Evolutionary conservation across 1,140 invertebrate species (phyloP).

Genomic region (Campoletis sonorensis): DNA sequence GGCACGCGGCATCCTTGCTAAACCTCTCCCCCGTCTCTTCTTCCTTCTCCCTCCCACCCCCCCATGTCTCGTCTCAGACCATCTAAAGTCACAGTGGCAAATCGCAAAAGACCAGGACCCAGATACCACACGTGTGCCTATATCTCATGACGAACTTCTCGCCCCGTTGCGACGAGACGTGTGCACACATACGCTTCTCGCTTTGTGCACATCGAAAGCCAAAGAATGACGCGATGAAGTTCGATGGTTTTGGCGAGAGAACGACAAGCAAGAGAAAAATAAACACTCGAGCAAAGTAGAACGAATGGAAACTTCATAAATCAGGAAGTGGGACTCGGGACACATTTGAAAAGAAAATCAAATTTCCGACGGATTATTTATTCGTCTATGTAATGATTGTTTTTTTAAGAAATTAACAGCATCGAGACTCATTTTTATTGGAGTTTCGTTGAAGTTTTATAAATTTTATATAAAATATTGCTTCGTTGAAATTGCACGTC

Average conservation of each 20-base stretch:
- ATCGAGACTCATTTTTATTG: too few relatives aligned
- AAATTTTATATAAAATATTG: too few relatives aligned
- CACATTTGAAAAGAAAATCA: too few relatives aligned
- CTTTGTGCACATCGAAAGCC: not conserved
- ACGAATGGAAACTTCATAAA: not conserved
- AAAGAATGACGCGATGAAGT: not conserved
- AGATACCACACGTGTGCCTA: conserved; percentile 20
- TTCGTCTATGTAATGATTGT: too few relatives aligned
- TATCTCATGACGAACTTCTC: conserved; percentile 3
- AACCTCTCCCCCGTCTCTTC: conserved; percentile 47
- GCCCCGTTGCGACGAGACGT: not conserved
- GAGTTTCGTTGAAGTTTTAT: too few relatives aligned
- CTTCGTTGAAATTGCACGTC: too few relatives aligned
- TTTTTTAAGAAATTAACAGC: too few relatives aligned
- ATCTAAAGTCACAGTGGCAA: conserved; percentile 30
- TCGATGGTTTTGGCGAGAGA: conserved; percentile 21
- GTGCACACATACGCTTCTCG: not conserved
- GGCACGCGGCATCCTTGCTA: conserved; percentile 65
- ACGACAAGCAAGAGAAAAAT: not conserved
- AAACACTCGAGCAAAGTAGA: not conserved
- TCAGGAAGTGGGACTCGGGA: not conserved
- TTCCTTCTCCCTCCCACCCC: not conserved
- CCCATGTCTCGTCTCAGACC: not conserved
- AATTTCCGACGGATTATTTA: too few relatives aligned
- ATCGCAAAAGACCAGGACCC: conserved; percentile 17